Base-by-base conservation (phyloP, 2,797 vertebrate genomes). In the Vultur gryphus region DNA sequence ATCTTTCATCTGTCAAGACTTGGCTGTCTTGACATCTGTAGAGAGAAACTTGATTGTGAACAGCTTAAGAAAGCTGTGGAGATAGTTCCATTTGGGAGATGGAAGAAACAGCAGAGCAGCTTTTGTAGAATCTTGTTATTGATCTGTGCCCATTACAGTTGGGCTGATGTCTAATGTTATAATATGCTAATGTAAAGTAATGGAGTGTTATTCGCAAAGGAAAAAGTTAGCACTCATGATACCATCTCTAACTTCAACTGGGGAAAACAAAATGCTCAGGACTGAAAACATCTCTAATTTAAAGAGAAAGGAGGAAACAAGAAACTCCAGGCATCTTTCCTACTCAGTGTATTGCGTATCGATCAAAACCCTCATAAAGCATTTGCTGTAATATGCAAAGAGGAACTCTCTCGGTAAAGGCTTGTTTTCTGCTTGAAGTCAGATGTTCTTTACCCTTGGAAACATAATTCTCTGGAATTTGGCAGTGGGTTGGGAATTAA, bases 381-480 rank as follows among this genome's bases (percentile, higher is more conserved):
- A 64, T 59, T 87, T 88, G 87, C 61, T 89, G 57, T 70, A 39
- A 43, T 12, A 11, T 13, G 59, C 58, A 82, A 57, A 52, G 46
- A 93, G 70, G 93, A 87, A n/a, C 35, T 78, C 7, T 59, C 25
- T 61, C 2, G 3, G 19, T 41, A 61, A 70, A 82, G 39, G 39
- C 24, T 21, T 64, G 93, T 78, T 57, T 49, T 43, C n/a, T 83
- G 64, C 58, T 64, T 72, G 43, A 82, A 87, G 54, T 92, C 89
- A 80, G 88, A 87, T 81, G 73, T 70, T 94, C 49, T 92, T 95
- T 62, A 71, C 65, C 59, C 81, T 70, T 90, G 89, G 92, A 95
- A 93, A 95, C 52, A 15, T 57, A 88, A 70, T 93, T 96, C 89
- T 94, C 55, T 95, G 95, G 89, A 85, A 91, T 95, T 89, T 92